phyloP scores from a whole-genome alignment of 2,888 invertebrate genomes.

The Apamea sordens region DNA sequence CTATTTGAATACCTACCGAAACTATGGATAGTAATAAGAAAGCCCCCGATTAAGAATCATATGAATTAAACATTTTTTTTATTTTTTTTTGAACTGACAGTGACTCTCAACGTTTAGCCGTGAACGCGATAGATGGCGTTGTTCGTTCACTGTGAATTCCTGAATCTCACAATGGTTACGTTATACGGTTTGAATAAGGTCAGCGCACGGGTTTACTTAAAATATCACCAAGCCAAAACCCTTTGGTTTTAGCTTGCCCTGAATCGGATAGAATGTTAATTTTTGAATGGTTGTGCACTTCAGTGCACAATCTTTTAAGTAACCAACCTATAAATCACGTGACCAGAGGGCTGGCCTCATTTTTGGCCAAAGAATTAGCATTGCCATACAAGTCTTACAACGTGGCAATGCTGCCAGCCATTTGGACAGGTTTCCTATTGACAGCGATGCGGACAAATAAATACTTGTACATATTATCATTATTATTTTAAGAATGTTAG shows the following conservation, averaged over 20 bases:
- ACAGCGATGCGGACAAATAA: no score
- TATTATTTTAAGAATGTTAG: no score
- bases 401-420: no score
- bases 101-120: background rate
- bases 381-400: no score
- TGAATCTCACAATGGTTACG: background rate
- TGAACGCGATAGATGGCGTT: background rate
- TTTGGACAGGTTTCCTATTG: no score
- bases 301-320: no score
- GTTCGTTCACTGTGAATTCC: background rate
- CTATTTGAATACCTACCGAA: constrained; percentile 16
- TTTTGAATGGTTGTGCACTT: background rate
- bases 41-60: background rate
- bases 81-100: background rate
- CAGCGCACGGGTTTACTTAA: background rate
- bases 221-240: background rate
- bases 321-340: no score
- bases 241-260: background rate
- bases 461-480: no score
- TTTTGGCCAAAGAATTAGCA: no score
- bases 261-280: background rate
- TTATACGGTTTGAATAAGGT: background rate
- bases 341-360: no score
- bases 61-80: background rate
- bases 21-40: constrained; percentile 6